Conservation (phyloP, 2,888 invertebrate species). For the Alviniconcha strummeri region DNA sequence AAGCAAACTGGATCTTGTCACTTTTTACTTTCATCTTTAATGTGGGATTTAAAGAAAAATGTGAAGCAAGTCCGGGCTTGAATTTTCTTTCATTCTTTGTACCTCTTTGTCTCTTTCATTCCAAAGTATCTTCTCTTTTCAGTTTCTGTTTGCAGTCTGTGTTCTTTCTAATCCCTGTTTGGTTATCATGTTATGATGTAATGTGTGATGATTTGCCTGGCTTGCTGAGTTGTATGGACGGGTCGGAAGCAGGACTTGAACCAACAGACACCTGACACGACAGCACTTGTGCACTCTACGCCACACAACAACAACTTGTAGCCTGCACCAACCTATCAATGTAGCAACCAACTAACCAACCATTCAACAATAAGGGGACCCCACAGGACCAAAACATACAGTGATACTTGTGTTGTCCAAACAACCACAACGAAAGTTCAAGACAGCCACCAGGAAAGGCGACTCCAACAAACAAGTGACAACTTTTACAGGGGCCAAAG, state of each 20-base stretch:
- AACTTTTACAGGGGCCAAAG: conserved; percentile 1
- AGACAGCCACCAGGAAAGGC: conserved; percentile 13
- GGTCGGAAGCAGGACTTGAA: conserved; percentile 35
- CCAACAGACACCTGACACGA: conserved; percentile 32
- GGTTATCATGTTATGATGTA: not conserved
- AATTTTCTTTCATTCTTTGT: not conserved
- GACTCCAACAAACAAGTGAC: conserved; percentile 30
- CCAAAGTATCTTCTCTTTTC: conserved; percentile 2
- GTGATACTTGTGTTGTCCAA: conserved; percentile 19
- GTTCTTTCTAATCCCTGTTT: not conserved
- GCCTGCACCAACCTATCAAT: conserved; percentile 24
- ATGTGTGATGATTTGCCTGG: not conserved
- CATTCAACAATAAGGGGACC: conserved; percentile 26
- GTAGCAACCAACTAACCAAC: conserved; percentile 30
- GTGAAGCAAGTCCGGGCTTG: not conserved
- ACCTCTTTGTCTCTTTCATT: too few species aligned
- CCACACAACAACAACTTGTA: conserved; percentile 25
- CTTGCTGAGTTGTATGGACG: conserved; percentile 32
- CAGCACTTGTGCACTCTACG: conserved; percentile 32
- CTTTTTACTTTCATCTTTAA: too few species aligned
- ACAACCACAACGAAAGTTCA: conserved; percentile 18
- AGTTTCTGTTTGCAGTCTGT: conserved; percentile 13
- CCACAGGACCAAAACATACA: conserved; percentile 33
- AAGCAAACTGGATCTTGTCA: too few species aligned
- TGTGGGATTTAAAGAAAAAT: not conserved